A percentile compares a stretch with the other conserved stretches of the same genome.
These are phyloP conservation scores for Mirounga angustirostris DNA, from an alignment of 2,113 vertebrate genomes.

Conservation along the genomic window DNA sequence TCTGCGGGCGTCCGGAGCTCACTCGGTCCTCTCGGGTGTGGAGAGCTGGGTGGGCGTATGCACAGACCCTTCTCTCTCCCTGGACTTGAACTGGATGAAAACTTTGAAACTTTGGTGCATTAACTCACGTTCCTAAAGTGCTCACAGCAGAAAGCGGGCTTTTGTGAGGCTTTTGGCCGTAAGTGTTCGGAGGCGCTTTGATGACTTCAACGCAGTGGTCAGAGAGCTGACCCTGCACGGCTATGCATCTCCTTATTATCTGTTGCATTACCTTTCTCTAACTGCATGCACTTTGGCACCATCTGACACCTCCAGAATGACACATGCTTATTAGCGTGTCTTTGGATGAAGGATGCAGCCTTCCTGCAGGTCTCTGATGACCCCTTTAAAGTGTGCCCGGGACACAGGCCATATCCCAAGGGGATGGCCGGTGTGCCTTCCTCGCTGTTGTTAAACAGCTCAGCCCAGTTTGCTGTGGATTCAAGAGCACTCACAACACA, in stretches of 20 bases:
- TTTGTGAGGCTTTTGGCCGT: rapidly evolving
- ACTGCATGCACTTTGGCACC: slow-evolving; percentile 74
- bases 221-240: slow-evolving; percentile 39
- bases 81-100: not conserved
- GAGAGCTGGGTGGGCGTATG: not conserved
- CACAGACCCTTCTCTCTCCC: not conserved
- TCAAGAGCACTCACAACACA: rapidly evolving
- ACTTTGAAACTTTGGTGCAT: slow-evolving; percentile 1
- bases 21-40: not conserved
- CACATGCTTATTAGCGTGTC: slow-evolving; percentile 73
- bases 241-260: slow-evolving; percentile 66
- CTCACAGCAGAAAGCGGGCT: rapidly evolving
- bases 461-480: rapidly evolving
- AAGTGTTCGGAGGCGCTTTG: not conserved
- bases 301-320: slow-evolving; percentile 69
- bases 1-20: not conserved
- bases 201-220: slow-evolving; percentile 62
- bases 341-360: slow-evolving; percentile 57
- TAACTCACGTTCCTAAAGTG: not conserved
- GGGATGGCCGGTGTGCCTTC: rapidly evolving
- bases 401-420: not conserved
- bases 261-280: slow-evolving; percentile 76
- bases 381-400: not conserved
- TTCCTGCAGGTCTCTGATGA: slow-evolving; percentile 68
- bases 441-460: rapidly evolving